Base-by-base conservation (phyloP, 2,113 vertebrate genomes). In the Edolisoma coerulescens region DNA sequence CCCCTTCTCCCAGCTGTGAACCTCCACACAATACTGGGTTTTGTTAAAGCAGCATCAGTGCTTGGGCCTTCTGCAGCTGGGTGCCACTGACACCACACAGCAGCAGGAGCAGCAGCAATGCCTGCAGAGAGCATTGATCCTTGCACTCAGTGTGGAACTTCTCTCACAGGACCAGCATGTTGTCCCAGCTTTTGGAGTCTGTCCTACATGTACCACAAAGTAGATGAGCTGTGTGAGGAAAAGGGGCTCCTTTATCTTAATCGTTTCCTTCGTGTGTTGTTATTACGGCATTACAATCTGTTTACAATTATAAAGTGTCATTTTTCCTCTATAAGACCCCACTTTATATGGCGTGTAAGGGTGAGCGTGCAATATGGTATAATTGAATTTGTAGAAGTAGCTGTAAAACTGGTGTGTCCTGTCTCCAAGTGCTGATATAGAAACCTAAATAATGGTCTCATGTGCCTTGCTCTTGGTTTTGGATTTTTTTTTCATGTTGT, bases 371-470 rank as follows among this genome's bases (percentile, higher is more conserved):
- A 39, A 22, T 33, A 42, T 13, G 26, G 39, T n/a, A 9, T 52
- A 69, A 73, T 67, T 83, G 50, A 67, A 3, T 91, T 88, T 77
- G 35, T 59, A 67, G 67, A 85, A 90, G 42, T 69, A 94, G 59
- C 61, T 63, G 59, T 90, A 77, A 79, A 93, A 74, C 54, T 63
- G 22, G 16, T 47, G 24, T 0, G 3, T 86, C 82, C 74, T 92
- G 59, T 73, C 89, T 89, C 69, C 4, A 9, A 93, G 77, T 44
- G 32, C 84, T 92, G 61, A 84, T 64, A 64, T 37, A 77, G 76
- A 88, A 93, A 68, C 64, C 69, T 93, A 95, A 84, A 71, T 91
- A 82, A 93, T 85, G 57, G 53, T 64, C 67, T 91, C 22, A 1
- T 59, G 22, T 78, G 65, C 53, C 78, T 94, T 85, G 27, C 61